These are phyloP conservation scores for Malurus alboscapulatus DNA, from an alignment of 2,113 vertebrate genomes.

Conservation along the genomic window DNA sequence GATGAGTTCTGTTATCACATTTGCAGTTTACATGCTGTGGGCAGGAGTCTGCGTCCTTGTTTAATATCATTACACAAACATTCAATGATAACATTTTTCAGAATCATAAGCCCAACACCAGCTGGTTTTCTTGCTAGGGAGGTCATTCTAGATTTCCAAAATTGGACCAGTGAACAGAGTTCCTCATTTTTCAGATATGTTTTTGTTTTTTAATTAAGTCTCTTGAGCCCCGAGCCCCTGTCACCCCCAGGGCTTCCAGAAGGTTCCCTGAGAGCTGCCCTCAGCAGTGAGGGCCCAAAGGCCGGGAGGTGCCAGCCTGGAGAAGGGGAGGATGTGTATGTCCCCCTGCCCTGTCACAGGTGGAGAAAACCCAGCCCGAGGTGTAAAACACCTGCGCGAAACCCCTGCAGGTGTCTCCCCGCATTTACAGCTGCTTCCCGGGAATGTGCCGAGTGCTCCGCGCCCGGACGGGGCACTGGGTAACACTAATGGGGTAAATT, in stretches of 20 bases:
- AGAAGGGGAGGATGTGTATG: accelerated
- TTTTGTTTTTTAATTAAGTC: neutral
- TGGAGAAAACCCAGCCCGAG: neutral
- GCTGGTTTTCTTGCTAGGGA: neutral
- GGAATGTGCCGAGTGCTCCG: accelerated
- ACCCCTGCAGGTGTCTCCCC: neutral
- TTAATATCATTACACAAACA: neutral
- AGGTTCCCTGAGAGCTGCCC: accelerated
- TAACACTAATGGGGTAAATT: accelerated
- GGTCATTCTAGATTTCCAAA: neutral
- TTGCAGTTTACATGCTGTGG: neutral
- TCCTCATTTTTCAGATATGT: neutral
- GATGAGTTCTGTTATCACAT: neutral
- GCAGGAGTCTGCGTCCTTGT: neutral
- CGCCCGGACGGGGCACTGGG: accelerated
- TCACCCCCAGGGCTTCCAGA: neutral
- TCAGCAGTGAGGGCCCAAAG: neutral
- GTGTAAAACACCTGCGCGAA: accelerated
- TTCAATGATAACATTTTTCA: neutral
- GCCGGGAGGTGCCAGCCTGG: neutral
- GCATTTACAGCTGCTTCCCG: accelerated
- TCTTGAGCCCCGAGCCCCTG: accelerated
- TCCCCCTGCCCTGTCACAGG: accelerated
- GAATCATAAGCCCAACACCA: neutral
- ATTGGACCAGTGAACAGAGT: neutral